phyloP scores from a whole-genome alignment of 2,797 vertebrate species.

The Protosalanx chinensis region DNA sequence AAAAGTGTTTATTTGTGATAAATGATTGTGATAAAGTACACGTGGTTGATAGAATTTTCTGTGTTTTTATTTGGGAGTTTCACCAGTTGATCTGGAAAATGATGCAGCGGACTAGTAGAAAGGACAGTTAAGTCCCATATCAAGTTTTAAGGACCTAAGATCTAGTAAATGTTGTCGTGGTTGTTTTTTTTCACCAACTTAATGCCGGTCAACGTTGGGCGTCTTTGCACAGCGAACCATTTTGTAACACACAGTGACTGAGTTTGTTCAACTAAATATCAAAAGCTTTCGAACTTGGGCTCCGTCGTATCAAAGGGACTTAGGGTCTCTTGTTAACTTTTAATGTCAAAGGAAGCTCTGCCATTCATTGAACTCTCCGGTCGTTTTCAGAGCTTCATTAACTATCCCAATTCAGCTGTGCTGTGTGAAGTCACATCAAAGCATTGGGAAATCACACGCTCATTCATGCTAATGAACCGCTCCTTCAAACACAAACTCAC shows the following conservation, averaged over 20 bases:
- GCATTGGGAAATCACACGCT: conserved; percentile 47
- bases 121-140: no score
- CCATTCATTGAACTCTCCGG: conserved; percentile 52
- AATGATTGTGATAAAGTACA: not conserved
- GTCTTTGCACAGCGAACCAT: not conserved
- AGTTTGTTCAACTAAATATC: conserved; percentile 57
- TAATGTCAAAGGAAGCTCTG: conserved; percentile 58
- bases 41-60: not conserved
- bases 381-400: conserved; percentile 59
- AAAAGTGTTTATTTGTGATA: not conserved
- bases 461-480: conserved; percentile 40
- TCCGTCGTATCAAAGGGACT: conserved; percentile 62
- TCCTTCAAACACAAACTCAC: conserved; percentile 30
- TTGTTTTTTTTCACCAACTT: no score
- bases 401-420: conserved; percentile 46
- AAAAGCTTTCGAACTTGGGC: conserved; percentile 60
- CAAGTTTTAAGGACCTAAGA: no score
- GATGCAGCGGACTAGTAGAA: not conserved
- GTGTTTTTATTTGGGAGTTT: not conserved
- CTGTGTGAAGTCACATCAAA: conserved; percentile 65
- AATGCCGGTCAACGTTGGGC: not conserved
- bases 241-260: conserved; percentile 49
- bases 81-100: not conserved
- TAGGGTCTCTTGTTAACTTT: conserved; percentile 62
- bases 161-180: not conserved